phyloP scores from a whole-genome alignment of 1,140 invertebrate species.

The Platorchestia sp. region DNA sequence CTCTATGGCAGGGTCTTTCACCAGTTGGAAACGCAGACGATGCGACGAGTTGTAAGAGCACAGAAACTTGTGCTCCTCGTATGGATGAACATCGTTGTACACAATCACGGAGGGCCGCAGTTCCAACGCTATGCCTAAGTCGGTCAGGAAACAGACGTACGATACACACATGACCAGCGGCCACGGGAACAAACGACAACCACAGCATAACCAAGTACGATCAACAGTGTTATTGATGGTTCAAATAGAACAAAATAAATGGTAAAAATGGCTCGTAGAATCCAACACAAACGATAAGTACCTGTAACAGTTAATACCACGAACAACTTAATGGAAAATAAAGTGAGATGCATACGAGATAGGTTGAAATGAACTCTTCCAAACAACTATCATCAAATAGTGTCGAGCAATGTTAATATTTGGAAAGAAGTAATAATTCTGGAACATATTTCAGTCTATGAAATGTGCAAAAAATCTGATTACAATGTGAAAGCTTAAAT shows the following conservation, averaged over 20 bases:
- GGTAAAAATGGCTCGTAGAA: background rate
- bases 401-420: background rate
- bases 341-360: background rate
- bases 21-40: conserved; percentile 21
- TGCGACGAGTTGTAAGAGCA: conserved; percentile 64
- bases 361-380: background rate
- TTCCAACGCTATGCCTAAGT: conserved; percentile 63
- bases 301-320: background rate
- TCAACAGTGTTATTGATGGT: background rate
- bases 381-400: background rate
- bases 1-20: background rate
- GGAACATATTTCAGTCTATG: background rate
- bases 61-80: conserved; percentile 60
- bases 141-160: conserved; percentile 7
- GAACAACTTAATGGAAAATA: background rate
- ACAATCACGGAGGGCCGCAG: conserved; percentile 61
- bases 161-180: background rate
- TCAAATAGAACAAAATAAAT: background rate
- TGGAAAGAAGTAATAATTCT: background rate
- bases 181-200: background rate
- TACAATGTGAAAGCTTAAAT: background rate
- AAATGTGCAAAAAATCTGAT: background rate
- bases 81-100: conserved; percentile 56
- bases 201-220: background rate
- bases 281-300: background rate